Conservation (phyloP, 2,113 vertebrate species). For the Malurus alboscapulatus region DNA sequence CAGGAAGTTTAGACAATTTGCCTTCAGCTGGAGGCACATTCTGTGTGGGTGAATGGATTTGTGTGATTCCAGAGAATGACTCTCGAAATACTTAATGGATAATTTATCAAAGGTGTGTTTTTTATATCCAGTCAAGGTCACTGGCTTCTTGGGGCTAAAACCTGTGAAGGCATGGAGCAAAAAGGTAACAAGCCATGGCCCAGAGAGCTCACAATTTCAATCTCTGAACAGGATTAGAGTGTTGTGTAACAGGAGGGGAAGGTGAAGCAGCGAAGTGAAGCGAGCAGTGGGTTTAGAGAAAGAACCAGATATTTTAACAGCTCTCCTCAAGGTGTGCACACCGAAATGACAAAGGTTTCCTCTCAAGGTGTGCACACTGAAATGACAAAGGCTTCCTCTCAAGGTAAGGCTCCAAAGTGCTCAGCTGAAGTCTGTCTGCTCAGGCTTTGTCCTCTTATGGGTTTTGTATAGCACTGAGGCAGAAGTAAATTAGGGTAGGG, state of each 20-base stretch:
- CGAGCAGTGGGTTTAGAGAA: not conserved
- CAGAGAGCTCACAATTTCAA: not conserved
- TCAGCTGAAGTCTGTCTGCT: not conserved
- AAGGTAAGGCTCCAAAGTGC: not conserved
- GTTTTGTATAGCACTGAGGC: not conserved
- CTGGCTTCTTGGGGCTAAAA: not conserved
- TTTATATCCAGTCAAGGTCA: not conserved
- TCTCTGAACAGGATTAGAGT: not conserved
- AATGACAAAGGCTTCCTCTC: not conserved
- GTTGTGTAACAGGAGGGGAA: not conserved
- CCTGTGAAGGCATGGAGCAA: accelerated
- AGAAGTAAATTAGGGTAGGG: not conserved
- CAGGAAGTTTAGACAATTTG: not conserved
- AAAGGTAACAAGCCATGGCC: not conserved
- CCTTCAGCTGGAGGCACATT: not conserved
- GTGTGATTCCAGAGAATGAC: not conserved
- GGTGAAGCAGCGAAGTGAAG: not conserved
- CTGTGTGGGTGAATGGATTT: not conserved
- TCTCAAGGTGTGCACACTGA: not conserved
- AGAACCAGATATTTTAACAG: not conserved
- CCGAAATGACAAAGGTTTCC: not conserved
- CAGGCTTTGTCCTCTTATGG: not conserved
- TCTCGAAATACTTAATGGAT: not conserved
- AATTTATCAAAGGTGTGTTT: not conserved
- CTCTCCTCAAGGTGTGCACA: accelerated